Evolutionary conservation across 1,140 invertebrate species (phyloP).

Genomic region (Diorhabda elongata): DNA sequence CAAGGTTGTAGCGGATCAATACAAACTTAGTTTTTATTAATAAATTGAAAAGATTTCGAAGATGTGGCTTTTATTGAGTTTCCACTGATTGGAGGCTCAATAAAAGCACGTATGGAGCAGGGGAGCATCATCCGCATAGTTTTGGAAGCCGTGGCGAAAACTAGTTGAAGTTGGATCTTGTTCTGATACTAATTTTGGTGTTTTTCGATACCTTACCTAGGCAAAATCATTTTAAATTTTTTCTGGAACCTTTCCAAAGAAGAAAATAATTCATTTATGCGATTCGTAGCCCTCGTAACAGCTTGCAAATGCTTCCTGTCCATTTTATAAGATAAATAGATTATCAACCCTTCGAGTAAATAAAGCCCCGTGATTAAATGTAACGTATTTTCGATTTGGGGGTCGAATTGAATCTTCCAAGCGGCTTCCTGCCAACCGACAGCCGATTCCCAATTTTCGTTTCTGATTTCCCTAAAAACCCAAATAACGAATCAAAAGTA

Average conservation of each 20-base stretch:
- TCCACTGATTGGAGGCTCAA: too few relatives aligned
- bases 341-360: slow-evolving; percentile 47
- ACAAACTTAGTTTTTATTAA: too few relatives aligned
- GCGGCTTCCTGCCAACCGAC: slow-evolving; percentile 48
- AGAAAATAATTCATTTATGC: slow-evolving; percentile 41
- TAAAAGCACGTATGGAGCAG: too few relatives aligned
- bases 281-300: slow-evolving; percentile 35
- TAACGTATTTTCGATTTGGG: slow-evolving; percentile 38
- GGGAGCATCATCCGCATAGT: too few relatives aligned
- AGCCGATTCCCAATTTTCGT: slow-evolving; percentile 47
- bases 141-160: too few relatives aligned
- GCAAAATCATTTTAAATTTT: slow-evolving; percentile 38
- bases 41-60: too few relatives aligned
- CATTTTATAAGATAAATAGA: slow-evolving; percentile 47
- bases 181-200: too few relatives aligned
- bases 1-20: too few relatives aligned
- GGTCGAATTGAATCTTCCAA: slow-evolving; percentile 35
- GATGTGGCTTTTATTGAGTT: too few relatives aligned
- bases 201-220: slow-evolving; percentile 28
- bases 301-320: slow-evolving; percentile 46
- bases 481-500: neutral
- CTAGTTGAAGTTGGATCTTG: too few relatives aligned
- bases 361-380: slow-evolving; percentile 45
- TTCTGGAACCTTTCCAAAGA: slow-evolving; percentile 34
- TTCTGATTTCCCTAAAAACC: slow-evolving; percentile 39